Evolutionary conservation across 2,888 invertebrate genomes (phyloP).

Genomic region (Oasisia sp.): DNA sequence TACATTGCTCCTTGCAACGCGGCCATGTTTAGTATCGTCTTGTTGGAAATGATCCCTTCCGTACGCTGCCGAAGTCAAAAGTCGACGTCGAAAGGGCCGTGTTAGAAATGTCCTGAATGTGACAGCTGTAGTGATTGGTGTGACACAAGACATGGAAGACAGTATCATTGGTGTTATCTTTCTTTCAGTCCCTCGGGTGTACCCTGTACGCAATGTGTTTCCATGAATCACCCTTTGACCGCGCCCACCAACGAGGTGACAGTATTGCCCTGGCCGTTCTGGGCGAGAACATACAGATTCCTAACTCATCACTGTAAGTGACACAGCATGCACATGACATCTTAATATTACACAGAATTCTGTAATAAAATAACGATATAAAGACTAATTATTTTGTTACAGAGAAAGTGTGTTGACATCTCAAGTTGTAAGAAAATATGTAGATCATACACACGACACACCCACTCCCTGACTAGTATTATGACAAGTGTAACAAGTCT

Average conservation of each 20-base stretch:
- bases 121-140: too few relatives aligned
- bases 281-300: slow-evolving; percentile 72
- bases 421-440: neutral
- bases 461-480: too few relatives aligned
- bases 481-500: neutral
- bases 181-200: slow-evolving; percentile 81
- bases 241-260: slow-evolving; percentile 84
- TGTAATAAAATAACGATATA: neutral
- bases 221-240: slow-evolving; percentile 86
- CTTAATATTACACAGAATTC: too few relatives aligned
- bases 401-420: neutral
- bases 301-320: slow-evolving; percentile 32
- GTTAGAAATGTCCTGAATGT: too few relatives aligned
- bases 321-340: neutral
- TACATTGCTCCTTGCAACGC: too few relatives aligned
- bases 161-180: neutral
- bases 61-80: too few relatives aligned
- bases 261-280: slow-evolving; percentile 87
- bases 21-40: too few relatives aligned
- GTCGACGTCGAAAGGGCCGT: too few relatives aligned
- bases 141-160: neutral
- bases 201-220: slow-evolving; percentile 86
- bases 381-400: neutral
- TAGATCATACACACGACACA: too few relatives aligned
- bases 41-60: too few relatives aligned